Percentiles rank a stretch among this genome's conserved stretches.
Evolutionary conservation across 2,797 vertebrate species (phyloP).

Genomic region (Ctenopoma kingsleyae): DNA sequence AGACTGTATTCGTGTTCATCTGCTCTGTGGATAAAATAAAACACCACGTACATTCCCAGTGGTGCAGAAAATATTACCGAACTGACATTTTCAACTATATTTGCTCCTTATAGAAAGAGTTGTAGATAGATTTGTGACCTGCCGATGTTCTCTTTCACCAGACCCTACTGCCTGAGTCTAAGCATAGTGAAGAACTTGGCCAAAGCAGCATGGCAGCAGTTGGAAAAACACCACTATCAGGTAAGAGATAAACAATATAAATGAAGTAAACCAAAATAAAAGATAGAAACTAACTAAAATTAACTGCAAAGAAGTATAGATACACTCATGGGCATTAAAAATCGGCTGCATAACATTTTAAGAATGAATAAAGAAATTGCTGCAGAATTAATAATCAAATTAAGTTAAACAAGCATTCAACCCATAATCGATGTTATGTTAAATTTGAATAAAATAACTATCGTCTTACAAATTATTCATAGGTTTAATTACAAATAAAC

Average conservation of each 20-base stretch:
- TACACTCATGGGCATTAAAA: neutral
- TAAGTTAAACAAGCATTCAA: neutral
- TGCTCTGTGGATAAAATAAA: constrained; percentile 26
- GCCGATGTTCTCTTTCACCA: constrained; percentile 47
- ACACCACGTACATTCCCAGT: constrained; percentile 19
- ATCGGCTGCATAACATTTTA: accelerated
- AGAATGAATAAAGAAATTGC: neutral
- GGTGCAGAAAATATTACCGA: constrained; percentile 1
- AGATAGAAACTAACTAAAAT: neutral
- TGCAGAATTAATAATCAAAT: neutral
- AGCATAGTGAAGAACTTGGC: constrained; percentile 63
- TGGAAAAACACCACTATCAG: constrained; percentile 71
- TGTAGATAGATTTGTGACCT: neutral
- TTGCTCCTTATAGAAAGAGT: neutral
- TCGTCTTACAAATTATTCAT: constrained; percentile 2
- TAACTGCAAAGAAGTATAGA: neutral
- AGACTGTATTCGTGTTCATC: constrained; percentile 21
- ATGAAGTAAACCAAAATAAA: neutral
- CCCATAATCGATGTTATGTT: neutral
- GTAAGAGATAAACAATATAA: constrained; percentile 47
- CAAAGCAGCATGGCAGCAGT: constrained; percentile 77
- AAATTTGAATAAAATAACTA: neutral
- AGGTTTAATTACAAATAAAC: neutral
- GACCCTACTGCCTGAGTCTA: constrained; percentile 69
- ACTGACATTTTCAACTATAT: constrained; percentile 10